Evolutionary conservation across 1,140 invertebrate genomes (phyloP).

Genomic region (Ladona fulva): DNA sequence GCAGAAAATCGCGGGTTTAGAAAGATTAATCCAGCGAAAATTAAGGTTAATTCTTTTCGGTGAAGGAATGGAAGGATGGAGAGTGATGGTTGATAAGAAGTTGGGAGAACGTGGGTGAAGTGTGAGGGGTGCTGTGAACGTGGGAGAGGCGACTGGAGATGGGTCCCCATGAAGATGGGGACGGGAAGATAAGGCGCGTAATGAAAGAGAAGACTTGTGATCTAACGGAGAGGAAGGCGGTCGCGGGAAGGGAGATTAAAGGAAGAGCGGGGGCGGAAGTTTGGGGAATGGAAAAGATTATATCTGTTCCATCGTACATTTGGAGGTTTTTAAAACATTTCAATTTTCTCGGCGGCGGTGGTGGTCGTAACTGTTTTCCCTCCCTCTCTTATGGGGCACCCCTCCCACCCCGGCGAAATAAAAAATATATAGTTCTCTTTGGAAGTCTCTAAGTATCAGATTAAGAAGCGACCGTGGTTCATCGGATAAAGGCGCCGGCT

Average conservation of each 20-base stretch:
- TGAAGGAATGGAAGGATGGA: not conserved
- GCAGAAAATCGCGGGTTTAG: not conserved
- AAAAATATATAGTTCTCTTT: not conserved
- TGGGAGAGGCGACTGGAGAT: not conserved
- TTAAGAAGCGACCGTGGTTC: not conserved
- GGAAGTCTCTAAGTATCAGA: not conserved
- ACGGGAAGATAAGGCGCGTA: not conserved
- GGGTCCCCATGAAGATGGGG: not conserved
- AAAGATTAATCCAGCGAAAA: slow-evolving; percentile 6
- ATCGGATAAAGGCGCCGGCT: not conserved
- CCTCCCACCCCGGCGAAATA: not conserved
- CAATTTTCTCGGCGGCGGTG: not conserved
- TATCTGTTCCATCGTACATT: no score
- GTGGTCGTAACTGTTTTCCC: no score
- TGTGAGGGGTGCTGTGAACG: not conserved
- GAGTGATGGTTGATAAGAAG: not conserved
- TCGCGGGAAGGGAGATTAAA: not conserved
- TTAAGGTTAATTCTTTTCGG: slow-evolving; percentile 10
- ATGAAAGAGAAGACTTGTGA: not conserved
- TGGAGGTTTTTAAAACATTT: not conserved
- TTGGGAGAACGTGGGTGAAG: not conserved
- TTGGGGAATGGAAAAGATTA: not conserved
- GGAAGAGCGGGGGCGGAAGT: not conserved
- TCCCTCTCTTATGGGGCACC: not conserved
- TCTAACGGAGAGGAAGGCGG: not conserved